Base-by-base conservation (phyloP, 1,140 invertebrate genomes). In the Pseudomyrmex flavicornis region DNA sequence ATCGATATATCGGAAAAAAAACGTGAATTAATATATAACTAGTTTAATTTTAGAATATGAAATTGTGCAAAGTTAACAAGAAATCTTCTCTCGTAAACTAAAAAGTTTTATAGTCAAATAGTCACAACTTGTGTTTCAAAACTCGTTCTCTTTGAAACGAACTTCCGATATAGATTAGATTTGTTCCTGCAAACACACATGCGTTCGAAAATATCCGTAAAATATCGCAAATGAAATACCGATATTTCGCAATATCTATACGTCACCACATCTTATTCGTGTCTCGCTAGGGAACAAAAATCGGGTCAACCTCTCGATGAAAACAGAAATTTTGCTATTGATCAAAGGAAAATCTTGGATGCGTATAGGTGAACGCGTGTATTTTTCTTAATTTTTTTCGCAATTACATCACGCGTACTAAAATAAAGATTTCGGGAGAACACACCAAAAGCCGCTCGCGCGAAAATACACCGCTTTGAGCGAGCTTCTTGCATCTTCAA, bases 271-370 rank as follows among this genome's bases (percentile, higher is more conserved):
- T 48, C 20, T 5, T 5, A 35, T 7, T 0, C 35, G 7, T 35
- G 15, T 12, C 5, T 69, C 61, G n/a, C 9, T 20, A 48, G 7
- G 8, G 15, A 12, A 17, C 35, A 22, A 46, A 79, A 79, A 79
- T 10, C 59, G 74, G 59, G 46, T 86, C 74, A 76, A 61, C 63
- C 48, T 58, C 56, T 69, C 7, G 52, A 72, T 65, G 84, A 76
- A 77, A 86, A 77, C 35, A 83, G 58, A 70, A 87, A 77, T 87
- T 87, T 83, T 50, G 46, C 85, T 86, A 86, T 87, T 72, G 85
- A 86, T 86, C 70, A 76, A 75, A 69, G 65, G 58, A 9, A 65
- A 52, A 76, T 83, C 58, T 35, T 35, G 35, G 35, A 58, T 4
- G 76, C 85, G 74, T 69, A 17, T 63, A 17, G 22, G 22, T 13